Conservation (phyloP, 2,797 vertebrate species). For the Silurus lanzhouensis region DNA sequence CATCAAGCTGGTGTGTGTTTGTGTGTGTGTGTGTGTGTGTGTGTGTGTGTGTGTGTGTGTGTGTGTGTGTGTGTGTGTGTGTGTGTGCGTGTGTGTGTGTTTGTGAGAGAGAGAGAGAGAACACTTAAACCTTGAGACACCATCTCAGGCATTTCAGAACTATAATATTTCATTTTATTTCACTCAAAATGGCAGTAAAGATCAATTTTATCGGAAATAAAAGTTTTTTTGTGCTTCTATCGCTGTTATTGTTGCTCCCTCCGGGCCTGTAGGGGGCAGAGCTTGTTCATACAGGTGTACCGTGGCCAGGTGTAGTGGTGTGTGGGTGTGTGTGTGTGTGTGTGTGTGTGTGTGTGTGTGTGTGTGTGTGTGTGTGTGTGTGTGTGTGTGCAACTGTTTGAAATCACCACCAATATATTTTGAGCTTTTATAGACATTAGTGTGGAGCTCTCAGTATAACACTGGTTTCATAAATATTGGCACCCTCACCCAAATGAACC, state of each 20-base stretch:
- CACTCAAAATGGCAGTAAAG: neutral
- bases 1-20: constrained; percentile 51
- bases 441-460: neutral
- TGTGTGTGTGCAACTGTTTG: too few species aligned
- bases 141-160: too few species aligned
- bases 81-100: too few species aligned
- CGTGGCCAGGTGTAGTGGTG: neutral
- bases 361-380: neutral
- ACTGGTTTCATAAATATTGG: neutral
- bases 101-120: too few species aligned
- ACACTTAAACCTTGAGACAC: too few species aligned
- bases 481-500: neutral
- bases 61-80: too few species aligned
- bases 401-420: neutral
- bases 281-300: neutral
- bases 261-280: too few species aligned
- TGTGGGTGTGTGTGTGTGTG: too few species aligned
- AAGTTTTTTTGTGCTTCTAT: neutral
- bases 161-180: neutral
- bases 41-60: constrained; percentile 2
- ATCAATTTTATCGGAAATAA: neutral
- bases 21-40: constrained; percentile 15
- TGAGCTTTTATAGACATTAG: neutral
- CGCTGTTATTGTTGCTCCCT: too few species aligned
- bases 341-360: too few species aligned